Evolutionary conservation across 2,888 invertebrate species (phyloP).

Genomic region (Cataglyphis livida): DNA sequence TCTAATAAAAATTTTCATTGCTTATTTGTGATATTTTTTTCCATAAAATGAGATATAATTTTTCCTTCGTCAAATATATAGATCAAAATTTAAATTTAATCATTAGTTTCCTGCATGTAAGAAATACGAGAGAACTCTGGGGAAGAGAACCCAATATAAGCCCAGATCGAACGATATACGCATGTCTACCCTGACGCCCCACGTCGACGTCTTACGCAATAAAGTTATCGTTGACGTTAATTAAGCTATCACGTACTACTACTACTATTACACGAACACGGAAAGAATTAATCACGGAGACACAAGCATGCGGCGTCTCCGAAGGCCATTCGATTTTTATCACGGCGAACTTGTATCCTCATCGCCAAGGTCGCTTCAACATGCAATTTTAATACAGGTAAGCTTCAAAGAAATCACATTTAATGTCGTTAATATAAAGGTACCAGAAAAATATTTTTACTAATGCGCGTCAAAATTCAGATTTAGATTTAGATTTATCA

Average conservation of each 20-base stretch:
- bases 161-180: slow-evolving; percentile 26
- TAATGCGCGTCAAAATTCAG: background rate
- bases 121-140: slow-evolving; percentile 5
- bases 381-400: slow-evolving; percentile 13
- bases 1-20: background rate
- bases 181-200: slow-evolving; percentile 18
- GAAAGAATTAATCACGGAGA: slow-evolving; percentile 67
- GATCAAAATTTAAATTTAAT: slow-evolving; percentile 1
- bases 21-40: background rate
- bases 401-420: slow-evolving; percentile 20
- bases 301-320: slow-evolving; percentile 54
- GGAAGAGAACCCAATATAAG: slow-evolving; percentile 28
- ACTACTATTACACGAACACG: slow-evolving; percentile 60
- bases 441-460: background rate
- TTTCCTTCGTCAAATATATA: background rate
- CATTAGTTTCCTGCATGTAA: background rate
- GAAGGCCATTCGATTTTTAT: slow-evolving; percentile 57
- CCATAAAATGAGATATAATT: background rate
- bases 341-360: slow-evolving; percentile 42
- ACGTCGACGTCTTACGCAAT: slow-evolving; percentile 71
- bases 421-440: background rate
- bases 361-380: background rate
- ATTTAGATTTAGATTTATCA: too few relatives aligned
- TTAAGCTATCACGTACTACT: slow-evolving; percentile 65
- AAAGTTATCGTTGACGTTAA: slow-evolving; percentile 72